A percentile compares a stretch with the other conserved stretches of the same genome.
phyloP scores from a whole-genome alignment of 2,888 invertebrate genomes.

The Melinaea menophilus region DNA sequence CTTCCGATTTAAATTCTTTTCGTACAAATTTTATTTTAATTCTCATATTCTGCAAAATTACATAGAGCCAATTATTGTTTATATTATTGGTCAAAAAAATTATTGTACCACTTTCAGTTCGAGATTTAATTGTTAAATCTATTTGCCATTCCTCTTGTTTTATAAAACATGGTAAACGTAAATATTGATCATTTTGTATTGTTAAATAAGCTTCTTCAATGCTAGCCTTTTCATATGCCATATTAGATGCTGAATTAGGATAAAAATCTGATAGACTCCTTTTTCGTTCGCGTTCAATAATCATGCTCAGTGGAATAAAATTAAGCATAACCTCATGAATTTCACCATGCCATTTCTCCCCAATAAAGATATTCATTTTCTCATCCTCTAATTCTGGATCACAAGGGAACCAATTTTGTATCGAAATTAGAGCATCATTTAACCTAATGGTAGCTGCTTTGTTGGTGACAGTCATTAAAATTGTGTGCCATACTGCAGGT shows the following conservation, averaged over 20 bases:
- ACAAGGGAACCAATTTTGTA: slow-evolving; percentile 57
- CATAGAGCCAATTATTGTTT: slow-evolving; percentile 50
- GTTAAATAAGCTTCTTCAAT: slow-evolving; percentile 59
- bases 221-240: slow-evolving; percentile 60
- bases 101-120: slow-evolving; percentile 55
- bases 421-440: slow-evolving; percentile 51
- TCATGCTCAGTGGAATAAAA: slow-evolving; percentile 59
- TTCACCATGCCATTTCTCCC: slow-evolving; percentile 66
- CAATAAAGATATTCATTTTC: slow-evolving; percentile 56
- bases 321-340: slow-evolving; percentile 69
- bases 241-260: slow-evolving; percentile 55
- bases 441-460: slow-evolving; percentile 57
- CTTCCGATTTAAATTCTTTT: slow-evolving; percentile 50
- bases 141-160: slow-evolving; percentile 58
- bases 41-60: slow-evolving; percentile 58
- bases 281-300: slow-evolving; percentile 39
- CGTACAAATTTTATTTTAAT: slow-evolving; percentile 56
- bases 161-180: slow-evolving; percentile 61
- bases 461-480: slow-evolving; percentile 58
- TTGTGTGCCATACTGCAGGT: slow-evolving; percentile 65
- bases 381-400: slow-evolving; percentile 60
- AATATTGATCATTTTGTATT: slow-evolving; percentile 54
- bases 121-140: slow-evolving; percentile 59
- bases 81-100: slow-evolving; percentile 51
- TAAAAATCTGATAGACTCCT: slow-evolving; percentile 38